These are phyloP conservation scores for Epirrita christyi DNA, from an alignment of 2,888 invertebrate species.

Conservation along the genomic window DNA sequence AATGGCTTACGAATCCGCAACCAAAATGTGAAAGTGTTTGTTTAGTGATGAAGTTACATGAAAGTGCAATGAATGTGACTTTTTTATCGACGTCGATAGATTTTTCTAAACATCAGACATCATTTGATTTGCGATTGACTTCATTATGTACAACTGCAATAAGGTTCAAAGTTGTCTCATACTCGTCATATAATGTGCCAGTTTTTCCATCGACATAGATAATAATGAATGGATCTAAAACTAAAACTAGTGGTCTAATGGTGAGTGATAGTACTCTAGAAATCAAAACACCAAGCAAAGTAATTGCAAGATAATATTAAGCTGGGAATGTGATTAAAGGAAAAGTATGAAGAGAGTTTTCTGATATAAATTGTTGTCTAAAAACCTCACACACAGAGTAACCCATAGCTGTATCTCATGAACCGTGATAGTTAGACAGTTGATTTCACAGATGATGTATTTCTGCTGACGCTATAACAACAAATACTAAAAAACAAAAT, in stretches of 20 bases:
- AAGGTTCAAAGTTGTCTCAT: no score
- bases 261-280: slow-evolving; percentile 51
- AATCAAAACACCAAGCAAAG: slow-evolving; percentile 63
- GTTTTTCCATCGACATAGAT: slow-evolving; percentile 9
- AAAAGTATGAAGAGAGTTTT: slow-evolving; percentile 41
- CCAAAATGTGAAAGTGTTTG: slow-evolving; percentile 28
- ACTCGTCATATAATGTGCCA: background rate
- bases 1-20: slow-evolving; percentile 27
- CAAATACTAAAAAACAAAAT: no score
- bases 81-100: slow-evolving; percentile 12
- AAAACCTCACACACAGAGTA: no score
- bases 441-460: no score
- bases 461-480: no score
- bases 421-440: no score
- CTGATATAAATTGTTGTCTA: background rate
- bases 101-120: background rate
- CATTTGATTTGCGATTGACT: no score
- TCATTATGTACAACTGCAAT: no score
- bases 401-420: no score
- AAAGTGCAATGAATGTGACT: slow-evolving; percentile 14
- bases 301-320: slow-evolving; percentile 53
- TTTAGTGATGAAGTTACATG: slow-evolving; percentile 28
- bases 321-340: slow-evolving; percentile 49
- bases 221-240: slow-evolving; percentile 17
- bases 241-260: slow-evolving; percentile 33